phyloP scores from a whole-genome alignment of 2,113 vertebrate genomes.

The Cyphomyrus discorhynchus region DNA sequence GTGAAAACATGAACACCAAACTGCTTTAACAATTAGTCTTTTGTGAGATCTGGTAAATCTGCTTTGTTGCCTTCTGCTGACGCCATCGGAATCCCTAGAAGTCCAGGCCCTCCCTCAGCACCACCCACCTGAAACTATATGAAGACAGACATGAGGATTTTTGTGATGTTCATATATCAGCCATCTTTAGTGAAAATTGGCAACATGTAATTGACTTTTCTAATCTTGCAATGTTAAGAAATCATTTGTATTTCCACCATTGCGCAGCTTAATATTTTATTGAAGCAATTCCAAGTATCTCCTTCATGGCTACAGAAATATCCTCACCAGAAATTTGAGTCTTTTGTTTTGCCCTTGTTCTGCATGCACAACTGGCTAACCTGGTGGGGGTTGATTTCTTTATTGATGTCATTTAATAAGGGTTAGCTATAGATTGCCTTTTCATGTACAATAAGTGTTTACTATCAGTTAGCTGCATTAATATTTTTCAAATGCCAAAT shows the following conservation, averaged over 20 bases:
- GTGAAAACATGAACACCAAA: not conserved
- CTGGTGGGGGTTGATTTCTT: not conserved
- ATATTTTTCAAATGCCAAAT: not conserved
- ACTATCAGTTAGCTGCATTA: not conserved
- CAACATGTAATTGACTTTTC: not conserved
- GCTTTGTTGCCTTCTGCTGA: not conserved
- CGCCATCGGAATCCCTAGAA: not conserved
- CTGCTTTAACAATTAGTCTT: not conserved
- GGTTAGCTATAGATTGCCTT: not conserved
- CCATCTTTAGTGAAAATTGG: not conserved
- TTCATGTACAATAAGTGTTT: not conserved
- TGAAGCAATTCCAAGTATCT: not conserved
- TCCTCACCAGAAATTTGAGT: not conserved
- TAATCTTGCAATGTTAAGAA: not conserved
- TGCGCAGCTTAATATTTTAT: not conserved
- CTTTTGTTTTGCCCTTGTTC: not conserved
- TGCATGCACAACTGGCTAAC: not conserved
- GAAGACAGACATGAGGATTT: not conserved
- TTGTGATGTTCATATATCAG: not conserved
- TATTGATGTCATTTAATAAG: not conserved
- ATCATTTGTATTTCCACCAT: not conserved
- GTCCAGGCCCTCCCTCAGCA: not conserved
- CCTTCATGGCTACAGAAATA: not conserved
- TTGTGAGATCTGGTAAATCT: not conserved
- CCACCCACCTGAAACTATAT: not conserved